phyloP scores from a whole-genome alignment of 2,888 invertebrate species.

The Antheraea assamensis region DNA sequence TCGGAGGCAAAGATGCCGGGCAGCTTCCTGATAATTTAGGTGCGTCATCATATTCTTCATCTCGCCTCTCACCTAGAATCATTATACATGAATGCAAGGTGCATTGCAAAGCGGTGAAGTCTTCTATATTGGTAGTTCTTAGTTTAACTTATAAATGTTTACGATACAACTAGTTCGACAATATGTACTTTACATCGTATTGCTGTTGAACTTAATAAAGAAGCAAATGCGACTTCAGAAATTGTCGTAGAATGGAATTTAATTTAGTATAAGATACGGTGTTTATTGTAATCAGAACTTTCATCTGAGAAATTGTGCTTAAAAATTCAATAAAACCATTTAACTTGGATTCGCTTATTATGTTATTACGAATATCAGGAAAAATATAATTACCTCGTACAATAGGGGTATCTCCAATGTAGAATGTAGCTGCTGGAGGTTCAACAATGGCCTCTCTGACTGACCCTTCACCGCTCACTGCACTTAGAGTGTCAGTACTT shows the following conservation, averaged over 20 bases:
- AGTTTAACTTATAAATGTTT: background rate
- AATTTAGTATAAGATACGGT: no score
- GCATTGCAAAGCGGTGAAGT: background rate
- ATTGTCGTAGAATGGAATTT: background rate
- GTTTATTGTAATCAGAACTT: no score
- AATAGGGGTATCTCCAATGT: constrained; percentile 78
- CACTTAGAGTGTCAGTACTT: constrained; percentile 76
- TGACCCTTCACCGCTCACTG: constrained; percentile 72
- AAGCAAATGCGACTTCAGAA: background rate
- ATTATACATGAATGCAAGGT: background rate
- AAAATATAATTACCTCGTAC: constrained; percentile 57
- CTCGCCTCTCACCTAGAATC: constrained; percentile 60
- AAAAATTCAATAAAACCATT: no score
- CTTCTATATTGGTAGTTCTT: background rate
- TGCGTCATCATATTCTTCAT: constrained; percentile 59
- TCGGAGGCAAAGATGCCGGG: constrained; percentile 71
- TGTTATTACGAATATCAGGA: background rate
- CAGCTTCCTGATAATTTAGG: constrained; percentile 69
- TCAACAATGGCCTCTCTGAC: constrained; percentile 68
- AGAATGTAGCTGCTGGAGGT: constrained; percentile 73
- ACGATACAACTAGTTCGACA: background rate
- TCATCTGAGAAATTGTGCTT: no score
- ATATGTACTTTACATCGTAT: background rate
- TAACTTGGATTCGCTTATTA: background rate
- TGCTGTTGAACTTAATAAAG: background rate